Percentiles rank a stretch among this genome's conserved stretches.
Conservation (phyloP, 2,113 vertebrate genomes). For the Thamnaconus septentrionalis region DNA sequence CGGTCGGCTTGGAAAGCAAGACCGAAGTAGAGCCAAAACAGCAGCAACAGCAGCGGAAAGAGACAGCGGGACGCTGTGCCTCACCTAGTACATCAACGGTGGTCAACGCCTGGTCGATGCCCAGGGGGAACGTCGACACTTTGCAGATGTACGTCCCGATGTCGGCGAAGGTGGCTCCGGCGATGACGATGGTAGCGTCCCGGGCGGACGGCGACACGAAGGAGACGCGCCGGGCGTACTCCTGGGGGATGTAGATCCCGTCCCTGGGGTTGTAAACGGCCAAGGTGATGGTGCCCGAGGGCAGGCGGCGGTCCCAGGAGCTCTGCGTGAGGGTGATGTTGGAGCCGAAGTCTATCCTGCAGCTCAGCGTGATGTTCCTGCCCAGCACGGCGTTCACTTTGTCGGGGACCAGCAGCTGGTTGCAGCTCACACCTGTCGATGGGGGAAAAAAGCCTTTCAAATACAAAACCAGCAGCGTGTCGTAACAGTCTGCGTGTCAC, state of each 20-base stretch:
- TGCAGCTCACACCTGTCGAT: conserved; percentile 83
- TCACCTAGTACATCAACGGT: conserved; percentile 88
- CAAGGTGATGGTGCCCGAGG: conserved; percentile 83
- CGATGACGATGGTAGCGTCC: conserved; percentile 88
- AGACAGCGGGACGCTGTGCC: conserved; percentile 50
- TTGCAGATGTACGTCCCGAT: conserved; percentile 92
- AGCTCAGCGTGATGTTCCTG: conserved; percentile 90
- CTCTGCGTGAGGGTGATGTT: conserved; percentile 92
- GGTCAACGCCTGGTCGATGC: conserved; percentile 88
- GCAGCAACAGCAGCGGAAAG: background rate
- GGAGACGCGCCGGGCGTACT: conserved; percentile 83
- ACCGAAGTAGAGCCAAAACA: too few relatives aligned
- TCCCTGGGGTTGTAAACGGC: conserved; percentile 90
- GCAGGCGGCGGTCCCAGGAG: conserved; percentile 89
- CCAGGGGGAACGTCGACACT: conserved; percentile 92
- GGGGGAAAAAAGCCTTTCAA: conserved; percentile 6
- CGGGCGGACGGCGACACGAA: conserved; percentile 86
- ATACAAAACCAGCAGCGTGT: conserved; percentile 8
- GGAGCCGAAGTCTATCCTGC: conserved; percentile 82
- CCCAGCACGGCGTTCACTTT: conserved; percentile 89
- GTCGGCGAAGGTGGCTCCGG: conserved; percentile 87
- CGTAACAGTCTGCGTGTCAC: conserved; percentile 9
- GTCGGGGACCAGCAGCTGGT: conserved; percentile 85
- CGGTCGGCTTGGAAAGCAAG: conserved; percentile 9
- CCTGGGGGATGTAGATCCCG: conserved; percentile 85